These are phyloP conservation scores for Danio kyathit DNA, from an alignment of 2,797 vertebrate species.

Conservation along the genomic window DNA sequence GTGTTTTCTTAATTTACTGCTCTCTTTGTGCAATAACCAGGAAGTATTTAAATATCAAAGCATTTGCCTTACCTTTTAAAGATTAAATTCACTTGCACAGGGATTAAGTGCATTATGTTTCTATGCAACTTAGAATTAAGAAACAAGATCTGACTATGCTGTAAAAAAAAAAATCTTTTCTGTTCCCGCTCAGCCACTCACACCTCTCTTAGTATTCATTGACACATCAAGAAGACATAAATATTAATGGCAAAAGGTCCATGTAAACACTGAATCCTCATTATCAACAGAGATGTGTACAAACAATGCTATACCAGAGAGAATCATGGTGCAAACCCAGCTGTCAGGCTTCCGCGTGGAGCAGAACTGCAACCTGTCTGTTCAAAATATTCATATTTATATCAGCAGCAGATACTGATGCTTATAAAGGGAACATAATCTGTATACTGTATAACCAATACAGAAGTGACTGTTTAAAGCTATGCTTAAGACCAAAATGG, in stretches of 20 bases:
- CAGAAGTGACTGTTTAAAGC: too few relatives aligned
- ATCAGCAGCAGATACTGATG: slow-evolving; percentile 5
- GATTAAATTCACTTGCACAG: not conserved
- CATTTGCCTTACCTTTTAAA: slow-evolving; percentile 1
- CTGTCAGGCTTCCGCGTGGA: not conserved
- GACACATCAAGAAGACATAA: slow-evolving; percentile 49
- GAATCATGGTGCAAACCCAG: not conserved
- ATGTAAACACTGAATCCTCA: slow-evolving; percentile 53
- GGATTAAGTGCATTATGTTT: not conserved
- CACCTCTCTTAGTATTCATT: slow-evolving; percentile 44
- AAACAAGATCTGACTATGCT: slow-evolving; percentile 1
- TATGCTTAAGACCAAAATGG: too few relatives aligned
- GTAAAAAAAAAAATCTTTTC: not conserved
- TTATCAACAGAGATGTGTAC: slow-evolving; percentile 43
- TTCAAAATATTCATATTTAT: slow-evolving; percentile 20
- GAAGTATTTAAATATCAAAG: not conserved
- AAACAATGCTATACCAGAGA: slow-evolving; percentile 21
- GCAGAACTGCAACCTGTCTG: slow-evolving; percentile 4
- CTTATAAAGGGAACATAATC: not conserved
- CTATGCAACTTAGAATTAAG: slow-evolving; percentile 28
- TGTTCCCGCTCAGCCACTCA: slow-evolving; percentile 16
- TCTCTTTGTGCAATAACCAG: not conserved
- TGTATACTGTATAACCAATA: too few relatives aligned
- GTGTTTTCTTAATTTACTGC: not conserved
- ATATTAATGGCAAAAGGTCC: slow-evolving; percentile 50